A percentile compares a stretch with the other conserved stretches of the same genome.
Evolutionary conservation across 1,140 invertebrate genomes (phyloP).

Genomic region (Chymomyza costata): DNA sequence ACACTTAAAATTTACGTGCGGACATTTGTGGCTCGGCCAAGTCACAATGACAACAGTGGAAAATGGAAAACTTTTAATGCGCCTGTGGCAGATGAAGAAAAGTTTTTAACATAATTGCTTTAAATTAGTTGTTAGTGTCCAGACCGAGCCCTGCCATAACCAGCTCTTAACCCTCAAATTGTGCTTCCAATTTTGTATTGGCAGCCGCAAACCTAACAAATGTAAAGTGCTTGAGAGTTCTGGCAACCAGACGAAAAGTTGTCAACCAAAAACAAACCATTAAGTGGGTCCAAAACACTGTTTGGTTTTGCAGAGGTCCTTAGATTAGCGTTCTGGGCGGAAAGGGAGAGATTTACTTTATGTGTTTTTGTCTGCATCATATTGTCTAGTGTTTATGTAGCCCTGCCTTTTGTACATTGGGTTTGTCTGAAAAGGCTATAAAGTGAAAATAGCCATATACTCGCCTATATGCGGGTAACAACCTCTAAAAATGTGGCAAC

Average conservation of each 20-base stretch:
- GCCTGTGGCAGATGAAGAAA: conserved; percentile 32
- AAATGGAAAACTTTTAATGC: conserved; percentile 44
- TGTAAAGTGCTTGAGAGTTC: conserved; percentile 43
- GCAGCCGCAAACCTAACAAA: conserved; percentile 56
- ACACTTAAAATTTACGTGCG: conserved; percentile 43
- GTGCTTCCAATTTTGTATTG: neutral
- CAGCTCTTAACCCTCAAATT: too few relatives aligned
- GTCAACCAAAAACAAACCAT: conserved; percentile 72
- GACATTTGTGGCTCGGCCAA: conserved; percentile 45
- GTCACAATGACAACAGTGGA: too few relatives aligned
- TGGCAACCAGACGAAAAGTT: conserved; percentile 48
- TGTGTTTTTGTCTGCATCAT: conserved; percentile 35
- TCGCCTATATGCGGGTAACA: too few relatives aligned
- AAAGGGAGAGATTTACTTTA: neutral
- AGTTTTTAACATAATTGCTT: conserved; percentile 70
- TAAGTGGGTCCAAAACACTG: conserved; percentile 65
- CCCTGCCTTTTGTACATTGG: neutral
- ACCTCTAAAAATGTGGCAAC: too few relatives aligned
- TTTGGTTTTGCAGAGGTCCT: conserved; percentile 21
- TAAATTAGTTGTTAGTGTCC: conserved; percentile 69
- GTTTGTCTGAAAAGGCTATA: too few relatives aligned
- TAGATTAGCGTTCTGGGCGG: conserved; percentile 46
- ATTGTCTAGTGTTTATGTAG: conserved; percentile 62
- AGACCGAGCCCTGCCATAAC: too few relatives aligned
- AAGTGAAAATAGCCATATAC: too few relatives aligned